Conservation (phyloP, 2,797 vertebrate species). For the Falco naumanni region DNA sequence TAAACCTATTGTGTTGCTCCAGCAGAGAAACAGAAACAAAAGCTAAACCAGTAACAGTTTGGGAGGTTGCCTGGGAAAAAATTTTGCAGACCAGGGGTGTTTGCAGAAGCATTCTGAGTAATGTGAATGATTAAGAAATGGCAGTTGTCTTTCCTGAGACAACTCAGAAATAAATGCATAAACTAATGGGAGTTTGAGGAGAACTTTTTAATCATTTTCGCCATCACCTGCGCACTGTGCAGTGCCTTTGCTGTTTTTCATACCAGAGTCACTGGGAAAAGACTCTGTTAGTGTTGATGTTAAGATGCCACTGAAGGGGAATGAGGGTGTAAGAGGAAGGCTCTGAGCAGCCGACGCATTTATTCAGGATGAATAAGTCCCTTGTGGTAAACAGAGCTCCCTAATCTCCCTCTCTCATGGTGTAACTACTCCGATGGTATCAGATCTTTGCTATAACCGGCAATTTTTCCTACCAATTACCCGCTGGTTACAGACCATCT, state of each 20-base stretch:
- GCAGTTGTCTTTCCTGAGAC: not conserved
- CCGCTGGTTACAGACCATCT: not conserved
- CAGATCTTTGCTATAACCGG: not conserved
- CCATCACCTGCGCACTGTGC: not conserved
- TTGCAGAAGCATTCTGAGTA: not conserved
- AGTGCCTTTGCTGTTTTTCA: not conserved
- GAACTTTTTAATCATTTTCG: not conserved
- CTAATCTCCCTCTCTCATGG: not conserved
- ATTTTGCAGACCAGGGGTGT: not conserved
- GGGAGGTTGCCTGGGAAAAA: not conserved
- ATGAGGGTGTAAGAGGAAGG: not conserved
- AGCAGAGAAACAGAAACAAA: not conserved
- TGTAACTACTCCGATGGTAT: not conserved
- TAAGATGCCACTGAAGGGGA: not conserved
- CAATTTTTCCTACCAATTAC: conserved; percentile 57
- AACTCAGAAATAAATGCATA: not conserved
- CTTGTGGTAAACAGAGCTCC: conserved; percentile 26
- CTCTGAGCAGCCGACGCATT: not conserved
- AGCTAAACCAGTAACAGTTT: not conserved
- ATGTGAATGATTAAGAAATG: not conserved
- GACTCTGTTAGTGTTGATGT: not conserved
- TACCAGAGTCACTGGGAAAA: not conserved
- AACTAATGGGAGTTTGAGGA: not conserved
- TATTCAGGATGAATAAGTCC: conserved; percentile 32
- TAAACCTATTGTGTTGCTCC: not conserved